These are phyloP conservation scores for Drosophila longiperda DNA, from an alignment of 2,888 invertebrate species.

Conservation along the genomic window DNA sequence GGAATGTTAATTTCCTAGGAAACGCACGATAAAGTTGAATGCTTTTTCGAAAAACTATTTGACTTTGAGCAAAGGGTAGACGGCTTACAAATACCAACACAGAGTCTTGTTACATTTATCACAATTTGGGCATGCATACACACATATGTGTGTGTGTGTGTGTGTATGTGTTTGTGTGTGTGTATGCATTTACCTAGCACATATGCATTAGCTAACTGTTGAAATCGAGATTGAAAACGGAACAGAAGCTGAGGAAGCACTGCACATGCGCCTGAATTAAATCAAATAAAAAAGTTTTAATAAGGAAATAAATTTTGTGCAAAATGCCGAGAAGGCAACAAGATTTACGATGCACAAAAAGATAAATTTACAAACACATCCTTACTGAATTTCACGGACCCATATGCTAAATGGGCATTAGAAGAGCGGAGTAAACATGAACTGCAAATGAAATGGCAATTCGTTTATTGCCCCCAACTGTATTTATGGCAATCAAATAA, in stretches of 20 bases:
- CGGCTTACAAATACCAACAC: conserved; percentile 38
- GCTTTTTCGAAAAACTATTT: conserved; percentile 78
- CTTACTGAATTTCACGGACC: conserved; percentile 21
- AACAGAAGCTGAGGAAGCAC: conserved; percentile 4
- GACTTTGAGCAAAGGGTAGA: conserved; percentile 67
- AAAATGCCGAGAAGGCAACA: conserved; percentile 77
- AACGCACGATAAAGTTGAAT: conserved; percentile 81
- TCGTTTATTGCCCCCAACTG: conserved; percentile 66
- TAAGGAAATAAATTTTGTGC: conserved; percentile 77
- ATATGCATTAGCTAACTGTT: conserved; percentile 26
- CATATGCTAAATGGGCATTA: conserved; percentile 65
- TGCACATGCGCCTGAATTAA: conserved; percentile 70
- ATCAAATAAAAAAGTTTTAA: conserved; percentile 80
- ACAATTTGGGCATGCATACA: conserved; percentile 44
- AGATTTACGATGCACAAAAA: conserved; percentile 77
- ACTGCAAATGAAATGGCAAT: conserved; percentile 79
- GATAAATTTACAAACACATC: conserved; percentile 68
- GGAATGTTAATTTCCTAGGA: conserved; percentile 81
- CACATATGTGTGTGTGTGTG: conserved; percentile 8
- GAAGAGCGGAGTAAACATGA: conserved; percentile 41
- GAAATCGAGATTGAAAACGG: conserved; percentile 28
- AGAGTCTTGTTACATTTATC: conserved; percentile 68
- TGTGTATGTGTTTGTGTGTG: conserved; percentile 7
- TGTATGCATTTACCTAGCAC: conserved; percentile 42
- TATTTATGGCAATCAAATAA: conserved; percentile 74